phyloP scores from a whole-genome alignment of 2,797 vertebrate species.

The Pelobates cultripes region DNA sequence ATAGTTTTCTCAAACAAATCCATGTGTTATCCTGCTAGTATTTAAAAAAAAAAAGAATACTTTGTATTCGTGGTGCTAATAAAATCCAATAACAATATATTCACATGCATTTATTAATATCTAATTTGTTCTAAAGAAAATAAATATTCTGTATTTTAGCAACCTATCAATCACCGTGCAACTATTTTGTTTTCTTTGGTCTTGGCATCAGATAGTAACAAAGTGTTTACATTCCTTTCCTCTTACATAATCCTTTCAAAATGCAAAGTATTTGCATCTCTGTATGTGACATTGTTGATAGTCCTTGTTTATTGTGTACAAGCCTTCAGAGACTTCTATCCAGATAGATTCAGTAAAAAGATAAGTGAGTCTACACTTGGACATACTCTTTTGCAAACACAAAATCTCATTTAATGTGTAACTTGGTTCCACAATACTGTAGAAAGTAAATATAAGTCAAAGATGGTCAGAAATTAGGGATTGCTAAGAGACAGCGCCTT shows the following conservation, averaged over 20 bases:
- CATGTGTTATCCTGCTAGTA: too few species aligned
- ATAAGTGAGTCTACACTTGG: not conserved
- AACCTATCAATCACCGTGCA: not conserved
- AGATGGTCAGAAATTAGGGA: too few species aligned
- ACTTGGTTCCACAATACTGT: not conserved
- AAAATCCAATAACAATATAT: too few species aligned
- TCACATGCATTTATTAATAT: too few species aligned
- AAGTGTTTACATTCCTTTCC: slow-evolving; percentile 11
- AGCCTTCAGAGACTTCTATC: not conserved
- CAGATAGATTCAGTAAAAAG: not conserved
- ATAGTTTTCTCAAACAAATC: too few species aligned
- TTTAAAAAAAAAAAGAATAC: too few species aligned
- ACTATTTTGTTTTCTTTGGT: not conserved
- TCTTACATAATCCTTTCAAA: slow-evolving; percentile 17
- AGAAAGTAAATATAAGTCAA: too few species aligned
- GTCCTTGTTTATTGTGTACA: slow-evolving; percentile 2
- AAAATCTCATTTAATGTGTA: not conserved
- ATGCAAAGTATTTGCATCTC: slow-evolving; percentile 1
- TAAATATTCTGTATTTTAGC: not conserved
- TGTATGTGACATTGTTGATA: slow-evolving; percentile 6
- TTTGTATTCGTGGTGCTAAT: too few species aligned
- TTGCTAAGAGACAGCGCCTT: too few species aligned
- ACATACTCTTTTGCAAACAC: not conserved
- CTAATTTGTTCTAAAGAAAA: not conserved
- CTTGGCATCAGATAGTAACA: slow-evolving; percentile 2